Evolutionary conservation across 2,888 invertebrate species (phyloP), one percentile per base, ranked within the genome.

Genomic region (Ashinkailepas kermadecensis): DNA sequence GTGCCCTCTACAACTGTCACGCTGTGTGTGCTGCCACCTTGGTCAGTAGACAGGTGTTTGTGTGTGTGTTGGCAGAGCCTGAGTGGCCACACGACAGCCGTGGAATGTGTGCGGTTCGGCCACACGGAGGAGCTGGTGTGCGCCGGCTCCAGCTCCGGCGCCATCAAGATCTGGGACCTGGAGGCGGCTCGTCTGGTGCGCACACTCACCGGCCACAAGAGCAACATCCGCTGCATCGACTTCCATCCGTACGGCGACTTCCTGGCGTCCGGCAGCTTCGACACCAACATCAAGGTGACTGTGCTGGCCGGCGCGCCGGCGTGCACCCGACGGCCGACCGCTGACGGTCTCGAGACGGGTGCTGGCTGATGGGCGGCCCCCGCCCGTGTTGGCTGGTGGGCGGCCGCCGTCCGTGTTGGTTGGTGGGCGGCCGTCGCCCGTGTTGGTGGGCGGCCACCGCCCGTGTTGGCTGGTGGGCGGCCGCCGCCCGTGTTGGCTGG

Each of bases 211-310:
- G 96, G 96, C 18, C 96, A 97, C 87, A 94, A 94, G 87, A 92
- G 93, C 74, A 92, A 92, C 83, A 93, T 96, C 84, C 92, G 92
- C 86, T 93, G 94, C 87, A 91, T 96, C 88, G 97, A 97, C 88
- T 98, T 98, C 88, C 97, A 97, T 90, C 97, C 97, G 9, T 97
- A 96, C 88, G 97, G 96, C 25, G 95, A 97, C 86, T 94, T 96
- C 87, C 91, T 97, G 83, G 95, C 95, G 13, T 97, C 97, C 13
- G 98, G 98, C 10, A 96, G 97, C 85, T 91, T 93, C 86, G 99
- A 99, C 87, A 95, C 93, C 84, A 93, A 93, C 85, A 93, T 96
- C 81, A 95, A 95, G 88, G 90, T 90, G 85, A 83, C 84, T 39
- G 39, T 39, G 39, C 39, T 39, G 39, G 39, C 39, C 39, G 39